Conservation (phyloP, 2,797 vertebrate species). For the Anolis apletophallus region DNA sequence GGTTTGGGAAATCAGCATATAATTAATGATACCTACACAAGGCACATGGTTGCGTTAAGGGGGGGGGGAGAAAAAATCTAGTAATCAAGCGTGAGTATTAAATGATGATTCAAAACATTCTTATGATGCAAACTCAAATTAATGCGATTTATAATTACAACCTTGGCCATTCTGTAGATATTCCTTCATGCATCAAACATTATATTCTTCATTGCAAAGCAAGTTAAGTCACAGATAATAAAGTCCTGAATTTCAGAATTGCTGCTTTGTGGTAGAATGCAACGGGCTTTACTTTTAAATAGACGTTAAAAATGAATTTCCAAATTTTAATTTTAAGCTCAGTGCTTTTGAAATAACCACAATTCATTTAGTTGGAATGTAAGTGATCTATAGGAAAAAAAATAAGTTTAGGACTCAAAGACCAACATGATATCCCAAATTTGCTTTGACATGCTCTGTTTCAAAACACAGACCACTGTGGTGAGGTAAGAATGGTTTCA, state of each 20-base stretch:
- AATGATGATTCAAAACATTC: constrained; percentile 16
- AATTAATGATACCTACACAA: constrained; percentile 16
- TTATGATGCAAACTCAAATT: constrained; percentile 36
- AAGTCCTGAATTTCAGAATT: background rate
- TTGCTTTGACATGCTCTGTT: background rate
- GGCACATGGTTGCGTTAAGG: background rate
- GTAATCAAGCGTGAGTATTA: constrained; percentile 33
- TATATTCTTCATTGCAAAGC: constrained; percentile 26
- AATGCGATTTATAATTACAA: constrained; percentile 48
- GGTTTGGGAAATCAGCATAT: constrained; percentile 7
- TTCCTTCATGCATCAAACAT: background rate
- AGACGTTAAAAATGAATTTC: background rate
- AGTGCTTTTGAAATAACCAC: background rate
- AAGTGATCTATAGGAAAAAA: background rate
- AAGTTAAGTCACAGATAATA: constrained; percentile 35
- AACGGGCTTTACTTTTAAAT: background rate
- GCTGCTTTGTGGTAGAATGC: background rate
- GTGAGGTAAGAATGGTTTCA: background rate
- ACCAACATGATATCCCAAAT: background rate
- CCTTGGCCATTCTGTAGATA: constrained; percentile 33
- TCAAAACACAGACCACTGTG: background rate
- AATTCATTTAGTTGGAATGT: background rate
- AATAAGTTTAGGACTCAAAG: background rate
- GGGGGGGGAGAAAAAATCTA: background rate
- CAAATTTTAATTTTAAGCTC: background rate